Base-by-base conservation (phyloP, 2,113 vertebrate species). In the Elgaria multicarinata region DNA sequence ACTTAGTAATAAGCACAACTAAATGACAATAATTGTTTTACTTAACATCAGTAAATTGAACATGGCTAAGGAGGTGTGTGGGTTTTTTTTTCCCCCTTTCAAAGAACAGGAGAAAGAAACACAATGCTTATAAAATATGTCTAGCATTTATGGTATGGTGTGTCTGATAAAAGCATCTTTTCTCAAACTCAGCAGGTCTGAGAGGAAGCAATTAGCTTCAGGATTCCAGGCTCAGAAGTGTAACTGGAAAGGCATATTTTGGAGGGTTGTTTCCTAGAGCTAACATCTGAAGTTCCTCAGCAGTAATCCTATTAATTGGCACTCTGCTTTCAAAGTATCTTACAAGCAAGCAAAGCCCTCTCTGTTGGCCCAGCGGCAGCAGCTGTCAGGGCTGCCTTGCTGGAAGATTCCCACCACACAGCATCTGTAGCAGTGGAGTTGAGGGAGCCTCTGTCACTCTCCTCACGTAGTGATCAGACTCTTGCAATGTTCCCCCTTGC, bases 121-220 rank as follows among this genome's bases (percentile, higher is more conserved):
- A 79, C 89, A 94, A 86, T 79, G 80, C 77, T 93, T 92, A 39
- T 93, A 79, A 91, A 96, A 89, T 0, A 0, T 83, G n/a, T 84
- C 84, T 89, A 91, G 90, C 86, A 50, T 93, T 95, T 94, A 95
- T 93, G 93, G 91, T 94, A 77, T 91, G 92, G 83, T 0, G 0
- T 80, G 86, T 88, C 75, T 90, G 89, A 90, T 94, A 92, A 94
- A 93, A 92, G 80, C 78, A 75, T 89, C 77, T 92, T 94, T 94
- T 94, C 87, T 92, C 83, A 76, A 44, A 79, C 55, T 92, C 62
- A 86, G 77, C 78, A 82, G 84, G 80, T 75, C 90, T 86, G 85
- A 71, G 83, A 93, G 66, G 85, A 95, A 93, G 89, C 91, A 93
- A 92, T 94, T 95, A 95, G 90, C 93, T 95, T 95, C 71, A 92